Evolutionary conservation across 2,888 invertebrate species (phyloP), one percentile per base, ranked within the genome.

Genomic region (Synergus gifuensis): DNA sequence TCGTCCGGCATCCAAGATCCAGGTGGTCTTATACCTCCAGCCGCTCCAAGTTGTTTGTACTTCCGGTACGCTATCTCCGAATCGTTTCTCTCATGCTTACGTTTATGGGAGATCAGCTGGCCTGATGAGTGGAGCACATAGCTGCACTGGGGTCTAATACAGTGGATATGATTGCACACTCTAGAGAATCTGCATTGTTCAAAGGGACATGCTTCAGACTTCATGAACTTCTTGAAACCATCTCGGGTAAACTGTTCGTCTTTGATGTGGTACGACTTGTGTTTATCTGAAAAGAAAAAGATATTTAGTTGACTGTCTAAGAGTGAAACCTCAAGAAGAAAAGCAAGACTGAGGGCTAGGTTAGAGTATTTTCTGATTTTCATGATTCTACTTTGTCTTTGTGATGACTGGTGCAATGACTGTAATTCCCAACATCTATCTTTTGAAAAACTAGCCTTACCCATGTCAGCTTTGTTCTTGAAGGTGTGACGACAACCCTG

Each of bases 381-480:
- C 36, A 58, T 36, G 54, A 44, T 36, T 62, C 63, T 62, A 76
- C 60, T 76, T 44, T 76, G 62, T 62, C 44, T 54, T 76, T 76
- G 9, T 63, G 36, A 4, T 76, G 22, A 62, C 44, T 44, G 8
- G 1, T 18, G 12, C 44, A 36, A 76, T 76, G 18, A 14, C 62
- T 76, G 36, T 62, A n/a, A 62, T 44, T 58, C 63, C 58, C 60
- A 76, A 62, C 14, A 54, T 58, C 54, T 73, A 73, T 73, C 54
- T 73, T 73, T 54, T 73, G 73, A 78, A 78, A 54, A 78, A 73
- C 62, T 73, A 76, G 40, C 73, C 95, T 94, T 94, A 99, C 98
- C 99, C 98, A 99, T 99, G 93, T 99, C 99, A 87, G 98, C 98
- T 92, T 99, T 99, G 92, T 99, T 99, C 93, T 99, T 99, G 93